Conservation (phyloP, 2,797 vertebrate species). For the Hydrophis major region DNA sequence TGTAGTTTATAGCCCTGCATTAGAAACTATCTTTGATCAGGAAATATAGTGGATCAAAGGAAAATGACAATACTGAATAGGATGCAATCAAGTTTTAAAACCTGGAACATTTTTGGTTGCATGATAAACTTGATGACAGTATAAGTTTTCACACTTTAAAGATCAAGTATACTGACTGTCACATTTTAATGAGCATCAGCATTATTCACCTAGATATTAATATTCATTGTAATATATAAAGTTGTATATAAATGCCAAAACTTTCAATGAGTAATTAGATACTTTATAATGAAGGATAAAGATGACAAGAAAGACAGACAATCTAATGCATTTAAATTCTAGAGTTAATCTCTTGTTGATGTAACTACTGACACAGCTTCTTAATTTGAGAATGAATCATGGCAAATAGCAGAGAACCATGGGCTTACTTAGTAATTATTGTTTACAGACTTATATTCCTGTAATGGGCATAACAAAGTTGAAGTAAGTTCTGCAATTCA, state of each 20-base stretch:
- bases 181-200: not conserved
- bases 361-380: not conserved
- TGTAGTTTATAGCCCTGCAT: not conserved
- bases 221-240: not conserved
- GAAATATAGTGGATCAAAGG: not conserved
- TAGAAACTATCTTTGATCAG: not conserved
- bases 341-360: not conserved
- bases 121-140: not conserved
- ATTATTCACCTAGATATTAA: not conserved
- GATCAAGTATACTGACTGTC: not conserved
- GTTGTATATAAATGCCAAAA: not conserved
- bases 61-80: not conserved
- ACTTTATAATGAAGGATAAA: not conserved
- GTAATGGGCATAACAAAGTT: not conserved
- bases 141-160: not conserved
- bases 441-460: not conserved
- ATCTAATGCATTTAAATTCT: not conserved
- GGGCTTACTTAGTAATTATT: not conserved
- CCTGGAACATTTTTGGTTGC: not conserved
- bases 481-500: not conserved
- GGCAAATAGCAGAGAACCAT: fast-evolving
- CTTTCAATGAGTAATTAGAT: not conserved
- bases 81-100: not conserved
- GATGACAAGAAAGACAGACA: not conserved
- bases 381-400: not conserved